Base-by-base conservation (phyloP, 2,113 vertebrate genomes). In the Thunnus thynnus region DNA sequence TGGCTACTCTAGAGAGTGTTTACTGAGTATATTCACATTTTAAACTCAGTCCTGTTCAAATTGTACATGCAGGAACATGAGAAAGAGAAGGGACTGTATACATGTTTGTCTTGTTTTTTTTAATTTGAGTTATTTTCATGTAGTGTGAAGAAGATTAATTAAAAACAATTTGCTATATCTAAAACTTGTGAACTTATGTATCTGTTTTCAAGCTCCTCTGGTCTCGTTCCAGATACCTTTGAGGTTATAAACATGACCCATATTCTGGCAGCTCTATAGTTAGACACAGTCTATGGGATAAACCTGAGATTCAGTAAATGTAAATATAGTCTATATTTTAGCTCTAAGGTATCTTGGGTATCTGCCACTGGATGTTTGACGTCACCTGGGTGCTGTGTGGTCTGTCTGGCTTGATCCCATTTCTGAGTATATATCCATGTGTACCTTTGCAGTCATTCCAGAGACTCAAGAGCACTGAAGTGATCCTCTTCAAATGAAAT, bases 11-110 rank as follows among this genome's bases (percentile, higher is more conserved):
- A 58, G 22, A 76, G 54, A 50, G 51, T 56, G n/a, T 69, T 77
- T 68, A 52, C 69, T 17, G n/a, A 58, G 57, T 72, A 66, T 51
- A 30, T 57, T 58, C 13, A 18, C 17, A n/a, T 10, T 66, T 41
- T 80, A 44, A 85, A 83, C 56, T 46, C 6, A 0, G 22, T 25
- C 17, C 62, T 25, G 62, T 74, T 79, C 55, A 55, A 14, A 17
- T 16, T 77, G 66, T 41, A 51, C 27, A 16, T 54, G 17, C 67
- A 58, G 13, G 8, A 70, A 25, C 17, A 65, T 17, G 25, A 50
- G 3, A 48, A 22, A 65, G 27, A 58, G 3, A 58, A 46, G 13
- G 6, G 2, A 17, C 25, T 61, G 62, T 62, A 2, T 47, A 13
- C 54, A 50, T 60, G 58, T 50, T 11, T 30, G 27, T 30, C 27